These are phyloP conservation scores for Entomobrya multifasciata DNA, from an alignment of 2,888 invertebrate genomes.

Conservation along the genomic window DNA sequence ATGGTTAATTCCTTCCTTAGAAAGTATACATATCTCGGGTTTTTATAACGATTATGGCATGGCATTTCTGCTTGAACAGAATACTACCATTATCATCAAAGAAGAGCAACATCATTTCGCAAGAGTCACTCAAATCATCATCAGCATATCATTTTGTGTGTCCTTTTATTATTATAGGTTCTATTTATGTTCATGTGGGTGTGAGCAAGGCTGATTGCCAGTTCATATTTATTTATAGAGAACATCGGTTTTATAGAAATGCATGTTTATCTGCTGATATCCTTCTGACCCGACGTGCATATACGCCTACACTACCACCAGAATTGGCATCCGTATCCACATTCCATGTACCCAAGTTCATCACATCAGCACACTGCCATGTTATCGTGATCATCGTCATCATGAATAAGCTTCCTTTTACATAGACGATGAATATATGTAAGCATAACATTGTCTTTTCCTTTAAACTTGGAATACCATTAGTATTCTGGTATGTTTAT, in stretches of 20 bases:
- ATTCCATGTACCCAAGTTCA: too few species aligned
- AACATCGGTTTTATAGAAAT: too few species aligned
- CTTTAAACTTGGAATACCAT: background rate
- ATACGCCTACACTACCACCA: too few species aligned
- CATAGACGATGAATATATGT: background rate
- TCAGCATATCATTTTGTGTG: background rate
- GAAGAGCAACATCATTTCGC: too few species aligned
- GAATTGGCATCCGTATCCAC: too few species aligned
- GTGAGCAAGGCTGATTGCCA: background rate
- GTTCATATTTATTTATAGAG: constrained; percentile 3
- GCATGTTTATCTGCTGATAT: too few species aligned
- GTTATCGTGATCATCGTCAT: background rate
- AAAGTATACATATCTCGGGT: too few species aligned
- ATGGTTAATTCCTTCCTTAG: too few species aligned
- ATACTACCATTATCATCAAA: too few species aligned
- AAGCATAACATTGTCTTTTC: background rate
- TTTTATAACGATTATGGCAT: too few species aligned
- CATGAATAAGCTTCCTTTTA: background rate
- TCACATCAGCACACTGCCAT: background rate
- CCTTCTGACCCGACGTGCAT: too few species aligned
- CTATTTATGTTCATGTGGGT: background rate
- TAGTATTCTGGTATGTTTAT: background rate
- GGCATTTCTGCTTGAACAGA: too few species aligned
- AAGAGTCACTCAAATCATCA: background rate
- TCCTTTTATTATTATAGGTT: background rate